A percentile compares a stretch with the other conserved stretches of the same genome.
phyloP scores from a whole-genome alignment of 2,888 invertebrate genomes.

The Antitype chi region DNA sequence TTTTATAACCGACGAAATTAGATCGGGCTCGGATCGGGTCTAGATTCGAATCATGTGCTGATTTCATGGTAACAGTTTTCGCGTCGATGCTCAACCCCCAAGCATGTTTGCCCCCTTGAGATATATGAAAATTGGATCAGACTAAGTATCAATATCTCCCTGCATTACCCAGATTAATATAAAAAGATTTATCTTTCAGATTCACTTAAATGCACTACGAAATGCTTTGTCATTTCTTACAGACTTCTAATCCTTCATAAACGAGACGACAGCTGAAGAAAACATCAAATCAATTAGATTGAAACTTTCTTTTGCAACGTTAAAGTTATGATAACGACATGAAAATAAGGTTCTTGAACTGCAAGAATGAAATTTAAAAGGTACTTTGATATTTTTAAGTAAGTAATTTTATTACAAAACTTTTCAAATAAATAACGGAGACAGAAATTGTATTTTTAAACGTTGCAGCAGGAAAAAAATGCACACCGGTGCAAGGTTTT shows the following conservation, averaged over 20 bases:
- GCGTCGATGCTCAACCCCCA: too few species aligned
- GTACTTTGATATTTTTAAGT: background rate
- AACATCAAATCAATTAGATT: constrained; percentile 24
- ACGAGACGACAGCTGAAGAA: constrained; percentile 32
- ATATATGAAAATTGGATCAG: background rate
- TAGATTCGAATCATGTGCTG: too few species aligned
- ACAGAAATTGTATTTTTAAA: background rate
- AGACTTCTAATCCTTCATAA: constrained; percentile 21
- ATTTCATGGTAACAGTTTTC: too few species aligned
- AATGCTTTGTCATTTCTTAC: background rate
- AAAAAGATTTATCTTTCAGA: constrained; percentile 6
- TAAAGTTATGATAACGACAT: constrained; percentile 17
- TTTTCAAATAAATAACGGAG: background rate
- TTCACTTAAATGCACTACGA: constrained; percentile 2
- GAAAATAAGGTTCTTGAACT: constrained; percentile 32
- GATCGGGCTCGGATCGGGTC: too few species aligned
- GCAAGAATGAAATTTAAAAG: constrained; percentile 2
- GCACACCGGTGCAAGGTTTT: background rate
- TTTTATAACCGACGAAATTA: too few species aligned
- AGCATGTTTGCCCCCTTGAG: too few species aligned
- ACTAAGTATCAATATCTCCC: background rate
- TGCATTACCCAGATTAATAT: constrained; percentile 12
- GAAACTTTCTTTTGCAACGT: constrained; percentile 16
- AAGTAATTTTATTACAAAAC: background rate
- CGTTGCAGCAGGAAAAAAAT: background rate